These are phyloP conservation scores for Synanthedon myopaeformis DNA, from an alignment of 2,888 invertebrate genomes.

Conservation along the genomic window DNA sequence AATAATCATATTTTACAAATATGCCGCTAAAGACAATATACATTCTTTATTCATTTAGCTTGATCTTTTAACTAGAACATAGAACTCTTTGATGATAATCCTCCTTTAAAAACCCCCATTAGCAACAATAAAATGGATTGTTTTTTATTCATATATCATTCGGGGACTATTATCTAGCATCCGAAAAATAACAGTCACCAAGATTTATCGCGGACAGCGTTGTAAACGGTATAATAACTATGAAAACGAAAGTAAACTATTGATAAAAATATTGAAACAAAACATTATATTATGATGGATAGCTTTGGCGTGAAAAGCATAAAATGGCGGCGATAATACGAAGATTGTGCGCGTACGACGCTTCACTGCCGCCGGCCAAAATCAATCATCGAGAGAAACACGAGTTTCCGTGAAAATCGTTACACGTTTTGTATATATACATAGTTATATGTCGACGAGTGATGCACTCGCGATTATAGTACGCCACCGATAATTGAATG, in stretches of 20 bases:
- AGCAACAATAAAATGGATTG: conserved; percentile 39
- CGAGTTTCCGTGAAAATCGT: conserved; percentile 29
- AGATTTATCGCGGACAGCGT: conserved; percentile 33
- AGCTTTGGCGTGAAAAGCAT: conserved; percentile 28
- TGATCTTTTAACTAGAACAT: not conserved
- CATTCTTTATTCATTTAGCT: not conserved
- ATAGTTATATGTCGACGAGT: not conserved
- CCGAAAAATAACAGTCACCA: conserved; percentile 36
- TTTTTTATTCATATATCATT: conserved; percentile 40
- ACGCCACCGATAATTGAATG: not conserved
- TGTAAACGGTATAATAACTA: conserved; percentile 18
- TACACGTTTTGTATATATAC: conserved; percentile 28
- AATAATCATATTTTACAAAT: too few species aligned
- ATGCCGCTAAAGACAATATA: not conserved
- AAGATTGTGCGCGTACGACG: conserved; percentile 20
- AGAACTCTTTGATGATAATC: conserved; percentile 38
- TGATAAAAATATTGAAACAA: conserved; percentile 20
- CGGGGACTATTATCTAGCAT: conserved; percentile 36
- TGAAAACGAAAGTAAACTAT: conserved; percentile 21
- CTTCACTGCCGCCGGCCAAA: conserved; percentile 16
- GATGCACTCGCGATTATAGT: not conserved
- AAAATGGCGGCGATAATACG: conserved; percentile 33
- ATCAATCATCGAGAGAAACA: conserved; percentile 29
- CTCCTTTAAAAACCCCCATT: conserved; percentile 39
- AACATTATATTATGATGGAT: conserved; percentile 23